A percentile compares a stretch with the other conserved stretches of the same genome.
phyloP scores from a whole-genome alignment of 2,888 invertebrate species.

The Andrena dorsata region DNA sequence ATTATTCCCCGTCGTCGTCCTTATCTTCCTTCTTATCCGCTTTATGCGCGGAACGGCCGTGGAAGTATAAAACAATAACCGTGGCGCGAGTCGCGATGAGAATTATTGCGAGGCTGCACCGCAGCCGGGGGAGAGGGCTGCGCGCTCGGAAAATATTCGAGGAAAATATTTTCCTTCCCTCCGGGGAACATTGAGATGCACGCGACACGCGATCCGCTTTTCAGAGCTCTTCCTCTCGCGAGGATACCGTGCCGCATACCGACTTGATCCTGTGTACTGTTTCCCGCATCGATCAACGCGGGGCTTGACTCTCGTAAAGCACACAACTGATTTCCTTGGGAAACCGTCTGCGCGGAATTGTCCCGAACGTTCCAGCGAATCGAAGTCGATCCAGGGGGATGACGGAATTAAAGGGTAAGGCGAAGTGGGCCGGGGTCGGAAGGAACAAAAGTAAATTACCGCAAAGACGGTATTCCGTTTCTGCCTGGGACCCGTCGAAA shows the following conservation, averaged over 20 bases:
- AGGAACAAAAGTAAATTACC: conserved; percentile 41
- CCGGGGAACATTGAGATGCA: conserved; percentile 32
- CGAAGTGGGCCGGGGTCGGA: conserved; percentile 13
- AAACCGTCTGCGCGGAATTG: not conserved
- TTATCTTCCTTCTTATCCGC: conserved; percentile 57
- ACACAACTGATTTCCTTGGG: too few species aligned
- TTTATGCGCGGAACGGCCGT: conserved; percentile 34
- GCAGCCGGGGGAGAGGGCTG: conserved; percentile 14
- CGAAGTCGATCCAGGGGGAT: conserved; percentile 5
- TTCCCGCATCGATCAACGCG: too few species aligned
- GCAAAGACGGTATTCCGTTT: conserved; percentile 47
- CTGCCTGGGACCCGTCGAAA: conserved; percentile 66
- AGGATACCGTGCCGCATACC: not conserved
- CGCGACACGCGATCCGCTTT: conserved; percentile 25
- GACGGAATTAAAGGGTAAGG: conserved; percentile 6
- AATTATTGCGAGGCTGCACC: conserved; percentile 51
- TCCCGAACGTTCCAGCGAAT: not conserved
- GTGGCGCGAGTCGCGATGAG: conserved; percentile 47
- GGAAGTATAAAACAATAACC: conserved; percentile 61
- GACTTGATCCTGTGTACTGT: not conserved
- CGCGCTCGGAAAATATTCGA: conserved; percentile 35
- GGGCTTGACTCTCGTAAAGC: too few species aligned
- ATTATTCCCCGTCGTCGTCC: conserved; percentile 53
- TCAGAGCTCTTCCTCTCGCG: not conserved
- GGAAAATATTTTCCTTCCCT: conserved; percentile 44